Conservation (phyloP, 1,140 invertebrate species). For the Tetragonula clypearis region DNA sequence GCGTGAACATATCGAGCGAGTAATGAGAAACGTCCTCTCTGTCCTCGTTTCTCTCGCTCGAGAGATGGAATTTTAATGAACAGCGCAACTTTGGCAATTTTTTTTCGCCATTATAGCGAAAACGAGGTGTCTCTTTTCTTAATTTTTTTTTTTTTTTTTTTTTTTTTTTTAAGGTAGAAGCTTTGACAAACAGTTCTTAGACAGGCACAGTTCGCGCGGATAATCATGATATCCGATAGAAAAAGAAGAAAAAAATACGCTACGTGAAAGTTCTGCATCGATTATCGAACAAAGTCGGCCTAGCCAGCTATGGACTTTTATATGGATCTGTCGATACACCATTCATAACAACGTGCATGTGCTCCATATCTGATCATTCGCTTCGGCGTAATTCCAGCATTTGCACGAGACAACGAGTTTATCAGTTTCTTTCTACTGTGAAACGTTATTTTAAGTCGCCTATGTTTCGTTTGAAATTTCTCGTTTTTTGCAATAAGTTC, state of each 20-base stretch:
- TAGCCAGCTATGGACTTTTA: slow-evolving; percentile 9
- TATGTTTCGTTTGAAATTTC: no score
- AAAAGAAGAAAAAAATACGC: neutral
- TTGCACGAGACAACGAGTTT: no score
- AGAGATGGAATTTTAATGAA: slow-evolving; percentile 1
- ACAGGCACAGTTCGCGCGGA: neutral
- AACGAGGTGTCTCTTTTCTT: neutral
- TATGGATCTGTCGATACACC: slow-evolving; percentile 1
- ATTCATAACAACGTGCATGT: neutral
- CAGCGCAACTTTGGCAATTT: no score
- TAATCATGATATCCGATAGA: slow-evolving; percentile 27
- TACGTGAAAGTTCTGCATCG: neutral
- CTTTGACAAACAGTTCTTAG: neutral
- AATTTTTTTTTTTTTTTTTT: no score
- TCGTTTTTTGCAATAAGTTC: no score
- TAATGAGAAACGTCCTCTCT: neutral
- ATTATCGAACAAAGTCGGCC: slow-evolving; percentile 10
- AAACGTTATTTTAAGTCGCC: no score
- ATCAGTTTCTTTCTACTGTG: no score
- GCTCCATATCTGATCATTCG: neutral
- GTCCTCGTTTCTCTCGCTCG: no score
- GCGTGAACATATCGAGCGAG: neutral
- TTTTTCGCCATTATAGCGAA: neutral
- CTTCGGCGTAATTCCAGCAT: neutral
- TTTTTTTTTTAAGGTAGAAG: neutral